Percentiles rank a stretch among this genome's conserved stretches.
These are phyloP conservation scores for Intellagama lesueurii DNA, from an alignment of 2,797 vertebrate genomes.

Conservation along the genomic window DNA sequence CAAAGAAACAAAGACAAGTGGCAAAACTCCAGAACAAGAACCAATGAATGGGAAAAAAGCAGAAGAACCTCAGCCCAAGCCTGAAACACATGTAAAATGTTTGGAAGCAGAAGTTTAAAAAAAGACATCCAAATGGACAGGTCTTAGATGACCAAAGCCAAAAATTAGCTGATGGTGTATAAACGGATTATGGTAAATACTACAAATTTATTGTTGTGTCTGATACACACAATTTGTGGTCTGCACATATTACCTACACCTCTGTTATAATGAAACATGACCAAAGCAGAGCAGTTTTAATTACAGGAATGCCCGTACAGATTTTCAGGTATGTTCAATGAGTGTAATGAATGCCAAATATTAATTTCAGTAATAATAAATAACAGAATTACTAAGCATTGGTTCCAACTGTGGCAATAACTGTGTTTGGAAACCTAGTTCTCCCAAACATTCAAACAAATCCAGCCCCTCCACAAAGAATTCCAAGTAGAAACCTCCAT, in stretches of 20 bases:
- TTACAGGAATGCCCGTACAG: slow-evolving; percentile 27
- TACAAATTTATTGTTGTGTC: neutral
- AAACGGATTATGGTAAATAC: slow-evolving; percentile 57
- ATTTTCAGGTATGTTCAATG: neutral
- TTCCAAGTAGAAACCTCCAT: neutral
- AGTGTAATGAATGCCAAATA: neutral
- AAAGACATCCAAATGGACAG: slow-evolving; percentile 22
- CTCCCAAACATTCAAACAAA: neutral
- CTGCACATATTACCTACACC: slow-evolving; percentile 14
- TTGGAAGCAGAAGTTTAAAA: slow-evolving; percentile 82
- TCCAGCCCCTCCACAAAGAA: neutral
- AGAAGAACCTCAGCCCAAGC: slow-evolving; percentile 70
- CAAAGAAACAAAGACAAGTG: slow-evolving; percentile 72
- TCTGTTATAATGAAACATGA: slow-evolving; percentile 32
- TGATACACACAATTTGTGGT: neutral
- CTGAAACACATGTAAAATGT: slow-evolving; percentile 74
- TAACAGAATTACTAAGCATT: neutral
- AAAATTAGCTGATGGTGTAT: slow-evolving; percentile 50
- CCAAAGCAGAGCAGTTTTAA: slow-evolving; percentile 5
- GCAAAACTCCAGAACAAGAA: slow-evolving; percentile 73
- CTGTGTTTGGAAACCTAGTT: neutral
- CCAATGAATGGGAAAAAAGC: slow-evolving; percentile 68
- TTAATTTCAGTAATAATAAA: neutral
- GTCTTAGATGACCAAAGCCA: neutral
- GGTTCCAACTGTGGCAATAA: neutral